Conservation (phyloP, 2,113 vertebrate genomes). For the Chaetodon auriga region DNA sequence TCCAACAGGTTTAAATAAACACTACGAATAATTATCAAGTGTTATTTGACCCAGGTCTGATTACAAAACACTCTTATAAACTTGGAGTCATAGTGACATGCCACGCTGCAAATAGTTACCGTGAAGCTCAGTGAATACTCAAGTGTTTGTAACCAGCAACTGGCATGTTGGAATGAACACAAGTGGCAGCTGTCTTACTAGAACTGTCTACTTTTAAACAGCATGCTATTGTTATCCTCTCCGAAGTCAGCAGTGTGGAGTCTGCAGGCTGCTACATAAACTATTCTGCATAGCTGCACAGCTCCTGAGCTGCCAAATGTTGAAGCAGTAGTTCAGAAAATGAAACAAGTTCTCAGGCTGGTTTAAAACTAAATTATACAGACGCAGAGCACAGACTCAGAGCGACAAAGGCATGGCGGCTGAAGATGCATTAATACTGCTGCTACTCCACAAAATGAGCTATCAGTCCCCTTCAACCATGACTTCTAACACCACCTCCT, state of each 20-base stretch:
- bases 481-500: slow-evolving; percentile 13
- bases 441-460: slow-evolving; percentile 19
- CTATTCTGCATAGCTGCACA: slow-evolving; percentile 24
- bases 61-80: slow-evolving; percentile 58
- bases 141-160: slow-evolving; percentile 65
- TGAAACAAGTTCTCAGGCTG: slow-evolving; percentile 9
- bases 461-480: neutral
- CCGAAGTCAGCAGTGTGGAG: slow-evolving; percentile 62
- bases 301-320: slow-evolving; percentile 8
- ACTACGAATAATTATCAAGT: slow-evolving; percentile 18
- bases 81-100: slow-evolving; percentile 51
- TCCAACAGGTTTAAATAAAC: slow-evolving; percentile 26
- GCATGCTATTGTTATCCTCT: slow-evolving; percentile 70
- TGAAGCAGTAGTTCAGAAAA: slow-evolving; percentile 20
- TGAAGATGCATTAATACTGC: neutral
- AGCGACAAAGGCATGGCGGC: neutral
- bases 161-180: slow-evolving; percentile 75
- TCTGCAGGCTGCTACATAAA: slow-evolving; percentile 43
- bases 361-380: slow-evolving; percentile 23
- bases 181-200: slow-evolving; percentile 70
- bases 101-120: slow-evolving; percentile 65
- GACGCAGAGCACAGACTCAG: neutral
- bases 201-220: slow-evolving; percentile 69
- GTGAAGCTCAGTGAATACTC: slow-evolving; percentile 57
- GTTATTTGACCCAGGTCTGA: slow-evolving; percentile 28